These are phyloP conservation scores for Megaceryle torquata DNA, from an alignment of 2,113 vertebrate genomes.

Conservation along the genomic window DNA sequence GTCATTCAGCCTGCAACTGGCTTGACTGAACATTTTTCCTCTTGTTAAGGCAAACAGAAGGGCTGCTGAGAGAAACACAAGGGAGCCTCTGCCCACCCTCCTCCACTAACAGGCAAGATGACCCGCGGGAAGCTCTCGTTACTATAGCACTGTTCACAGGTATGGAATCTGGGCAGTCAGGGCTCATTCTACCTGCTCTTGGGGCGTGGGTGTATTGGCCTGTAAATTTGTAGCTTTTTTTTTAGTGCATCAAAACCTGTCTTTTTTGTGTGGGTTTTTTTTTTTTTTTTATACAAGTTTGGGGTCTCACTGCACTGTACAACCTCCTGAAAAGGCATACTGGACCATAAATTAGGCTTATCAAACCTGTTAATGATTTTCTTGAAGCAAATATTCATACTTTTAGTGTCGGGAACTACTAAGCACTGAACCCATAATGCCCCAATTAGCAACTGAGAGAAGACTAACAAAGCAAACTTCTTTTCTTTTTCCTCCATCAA, in stretches of 20 bases:
- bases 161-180: not conserved
- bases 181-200: not conserved
- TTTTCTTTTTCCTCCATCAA: not conserved
- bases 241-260: not conserved
- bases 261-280: too few species aligned
- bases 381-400: not conserved
- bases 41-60: constrained; percentile 10
- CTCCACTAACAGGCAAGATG: not conserved
- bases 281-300: not conserved
- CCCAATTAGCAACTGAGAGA: constrained; percentile 35
- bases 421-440: not conserved
- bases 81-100: not conserved
- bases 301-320: not conserved
- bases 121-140: not conserved
- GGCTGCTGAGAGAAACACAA: not conserved
- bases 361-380: not conserved
- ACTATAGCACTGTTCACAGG: rapidly evolving
- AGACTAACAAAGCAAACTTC: constrained; percentile 33
- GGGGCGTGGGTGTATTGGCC: not conserved
- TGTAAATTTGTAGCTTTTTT: not conserved
- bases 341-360: not conserved
- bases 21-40: not conserved
- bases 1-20: not conserved
- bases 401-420: not conserved
- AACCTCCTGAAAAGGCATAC: not conserved